Conservation (phyloP, 2,113 vertebrate genomes). For the Gadus chalcogrammus region DNA sequence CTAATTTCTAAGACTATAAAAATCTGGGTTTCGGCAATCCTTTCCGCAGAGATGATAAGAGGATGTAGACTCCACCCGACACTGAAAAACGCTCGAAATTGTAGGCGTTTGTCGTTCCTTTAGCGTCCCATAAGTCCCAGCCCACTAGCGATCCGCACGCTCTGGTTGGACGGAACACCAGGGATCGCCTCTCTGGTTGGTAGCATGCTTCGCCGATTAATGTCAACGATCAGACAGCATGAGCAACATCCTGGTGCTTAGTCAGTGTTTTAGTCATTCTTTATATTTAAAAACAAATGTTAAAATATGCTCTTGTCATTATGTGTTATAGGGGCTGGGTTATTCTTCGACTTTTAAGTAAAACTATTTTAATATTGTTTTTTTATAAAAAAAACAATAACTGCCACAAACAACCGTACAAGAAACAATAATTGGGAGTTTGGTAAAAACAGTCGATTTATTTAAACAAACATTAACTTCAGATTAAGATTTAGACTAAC, state of each 20-base stretch:
- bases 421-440: no score
- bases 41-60: slow-evolving; percentile 41
- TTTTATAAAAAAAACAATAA: no score
- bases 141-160: slow-evolving; percentile 36
- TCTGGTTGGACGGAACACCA: slow-evolving; percentile 60
- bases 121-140: slow-evolving; percentile 57
- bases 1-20: slow-evolving; percentile 23
- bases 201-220: slow-evolving; percentile 36
- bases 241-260: no score
- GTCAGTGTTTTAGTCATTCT: no score
- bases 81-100: slow-evolving; percentile 44
- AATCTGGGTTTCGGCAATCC: slow-evolving; percentile 23
- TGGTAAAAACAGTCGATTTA: no score
- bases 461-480: no score
- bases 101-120: slow-evolving; percentile 55
- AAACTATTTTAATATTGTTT: no score
- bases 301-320: no score
- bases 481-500: no score
- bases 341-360: no score
- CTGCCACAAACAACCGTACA: no score
- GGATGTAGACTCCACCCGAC: slow-evolving; percentile 70
- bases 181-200: slow-evolving; percentile 52
- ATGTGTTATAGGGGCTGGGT: no score
- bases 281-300: not conserved
- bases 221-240: slow-evolving; percentile 19